Evolutionary conservation across 1,140 invertebrate species (phyloP), one percentile per base, ranked within the genome.

Genomic region (Batillaria attramentaria): DNA sequence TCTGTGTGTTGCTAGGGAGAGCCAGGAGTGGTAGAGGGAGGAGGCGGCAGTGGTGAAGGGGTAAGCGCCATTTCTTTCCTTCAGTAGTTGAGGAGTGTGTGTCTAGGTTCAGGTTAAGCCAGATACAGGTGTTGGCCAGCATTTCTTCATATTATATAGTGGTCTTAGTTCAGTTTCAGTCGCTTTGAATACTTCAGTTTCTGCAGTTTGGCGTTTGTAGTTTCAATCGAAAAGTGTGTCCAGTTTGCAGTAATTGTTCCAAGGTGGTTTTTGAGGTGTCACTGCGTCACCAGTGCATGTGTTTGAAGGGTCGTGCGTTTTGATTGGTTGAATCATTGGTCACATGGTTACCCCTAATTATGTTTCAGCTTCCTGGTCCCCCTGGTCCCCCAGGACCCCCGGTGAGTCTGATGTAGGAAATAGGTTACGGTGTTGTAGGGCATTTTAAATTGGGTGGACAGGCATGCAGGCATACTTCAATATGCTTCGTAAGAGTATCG

Each of bases 311-410:
- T 42, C 3, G 37, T 42, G 5, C 28, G 43, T 33, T 37, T 42
- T 69, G 20, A 69, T 69, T 69, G 31, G 35, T 39, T 41, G 24
- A 8, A 28, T n/a, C 20, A 24, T n/a, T 60, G 24, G 57, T 60
- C 57, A 60, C 57, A 4, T 60, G 57, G 24, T 24, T 28, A 5
- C 33, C 16, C n/a, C 5, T 46, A 3, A 28, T 70, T 31, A 57
- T 28, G 68, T 87, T 83, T 68, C 81, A 88, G 87, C 72, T 88
- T n/a, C 84, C 84, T n/a, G 94, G 94, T 82, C 94, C 94, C 46
- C 93, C 94, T n/a, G 94, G 94, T 70, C 90, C 94, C 83, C 94
- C 95, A 33, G 87, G 87, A 35, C 85, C 84, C 35, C 78, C 72
- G 72, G 94, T 94, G 90, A 92, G 93, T 70, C 28, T 62, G 54